Evolutionary conservation across 1,140 invertebrate genomes (phyloP).

Genomic region (Mizuhopecten yessoensis): DNA sequence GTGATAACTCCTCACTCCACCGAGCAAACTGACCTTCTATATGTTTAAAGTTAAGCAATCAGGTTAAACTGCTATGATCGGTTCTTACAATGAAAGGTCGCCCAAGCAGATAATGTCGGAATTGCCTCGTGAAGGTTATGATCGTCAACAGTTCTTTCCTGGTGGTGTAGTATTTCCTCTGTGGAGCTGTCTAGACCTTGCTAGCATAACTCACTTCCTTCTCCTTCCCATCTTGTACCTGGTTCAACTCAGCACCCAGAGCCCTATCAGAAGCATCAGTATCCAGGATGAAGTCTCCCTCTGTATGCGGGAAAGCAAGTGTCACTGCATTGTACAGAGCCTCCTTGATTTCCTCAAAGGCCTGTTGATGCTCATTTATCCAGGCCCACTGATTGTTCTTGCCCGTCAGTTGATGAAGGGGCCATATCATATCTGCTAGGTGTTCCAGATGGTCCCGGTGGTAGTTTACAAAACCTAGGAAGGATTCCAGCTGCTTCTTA

Average conservation of each 20-base stretch:
- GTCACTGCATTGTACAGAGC: background rate
- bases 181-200: background rate
- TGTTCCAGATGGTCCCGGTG: too few species aligned
- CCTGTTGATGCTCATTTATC: constrained; percentile 45
- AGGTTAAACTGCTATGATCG: constrained; percentile 43
- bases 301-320: background rate
- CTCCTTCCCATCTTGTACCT: constrained; percentile 47
- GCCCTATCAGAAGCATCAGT: background rate
- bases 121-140: constrained; percentile 10
- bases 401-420: constrained; percentile 31
- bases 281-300: background rate
- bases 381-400: constrained; percentile 53
- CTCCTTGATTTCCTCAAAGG: constrained; percentile 21
- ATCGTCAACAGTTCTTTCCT: constrained; percentile 45
- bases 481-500: too few species aligned
- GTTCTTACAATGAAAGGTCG: constrained; percentile 29
- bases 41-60: constrained; percentile 30
- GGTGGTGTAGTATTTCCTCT: constrained; percentile 44
- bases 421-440: too few species aligned
- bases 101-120: constrained; percentile 43
- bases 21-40: constrained; percentile 37
- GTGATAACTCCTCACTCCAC: constrained; percentile 44
- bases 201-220: constrained; percentile 1
- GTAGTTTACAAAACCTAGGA: too few species aligned
- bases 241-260: background rate